Conservation (phyloP, 2,113 vertebrate species). For the Triplophysa rosa region DNA sequence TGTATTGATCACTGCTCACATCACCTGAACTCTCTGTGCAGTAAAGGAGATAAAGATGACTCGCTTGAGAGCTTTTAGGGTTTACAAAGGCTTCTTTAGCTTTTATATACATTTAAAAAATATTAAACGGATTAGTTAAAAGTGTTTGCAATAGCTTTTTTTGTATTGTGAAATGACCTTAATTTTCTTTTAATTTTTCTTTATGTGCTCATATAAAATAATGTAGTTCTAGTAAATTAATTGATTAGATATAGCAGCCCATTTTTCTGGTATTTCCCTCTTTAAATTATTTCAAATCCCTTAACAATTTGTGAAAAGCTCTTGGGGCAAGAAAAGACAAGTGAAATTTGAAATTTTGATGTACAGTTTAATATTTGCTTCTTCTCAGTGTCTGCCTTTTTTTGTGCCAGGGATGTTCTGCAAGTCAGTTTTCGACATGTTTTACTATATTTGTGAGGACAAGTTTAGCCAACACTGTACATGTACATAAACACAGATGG, state of each 20-base stretch:
- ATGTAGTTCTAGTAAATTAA: too few relatives aligned
- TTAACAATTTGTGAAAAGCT: constrained; percentile 57
- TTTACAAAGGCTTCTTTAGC: neutral
- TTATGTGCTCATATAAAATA: too few relatives aligned
- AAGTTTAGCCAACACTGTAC: too few relatives aligned
- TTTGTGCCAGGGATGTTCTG: neutral
- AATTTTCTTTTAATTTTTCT: too few relatives aligned
- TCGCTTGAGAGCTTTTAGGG: too few relatives aligned
- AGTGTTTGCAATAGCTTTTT: neutral
- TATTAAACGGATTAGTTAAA: neutral
- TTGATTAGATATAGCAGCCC: neutral
- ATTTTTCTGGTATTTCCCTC: constrained; percentile 32
- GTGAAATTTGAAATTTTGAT: neutral
- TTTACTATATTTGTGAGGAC: too few relatives aligned
- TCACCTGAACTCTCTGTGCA: constrained; percentile 60
- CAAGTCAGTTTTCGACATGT: too few relatives aligned
- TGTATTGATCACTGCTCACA: constrained; percentile 62
- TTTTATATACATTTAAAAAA: neutral
- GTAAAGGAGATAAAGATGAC: constrained; percentile 20
- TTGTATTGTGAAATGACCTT: too few relatives aligned
- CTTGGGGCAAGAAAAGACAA: constrained; percentile 54
- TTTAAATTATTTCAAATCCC: constrained; percentile 62
- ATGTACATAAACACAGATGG: neutral
- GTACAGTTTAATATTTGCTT: neutral
- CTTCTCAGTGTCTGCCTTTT: neutral